A percentile compares a stretch with the other conserved stretches of the same genome.
Evolutionary conservation across 1,140 invertebrate genomes (phyloP).

Genomic region (Coptotermes formosanus): DNA sequence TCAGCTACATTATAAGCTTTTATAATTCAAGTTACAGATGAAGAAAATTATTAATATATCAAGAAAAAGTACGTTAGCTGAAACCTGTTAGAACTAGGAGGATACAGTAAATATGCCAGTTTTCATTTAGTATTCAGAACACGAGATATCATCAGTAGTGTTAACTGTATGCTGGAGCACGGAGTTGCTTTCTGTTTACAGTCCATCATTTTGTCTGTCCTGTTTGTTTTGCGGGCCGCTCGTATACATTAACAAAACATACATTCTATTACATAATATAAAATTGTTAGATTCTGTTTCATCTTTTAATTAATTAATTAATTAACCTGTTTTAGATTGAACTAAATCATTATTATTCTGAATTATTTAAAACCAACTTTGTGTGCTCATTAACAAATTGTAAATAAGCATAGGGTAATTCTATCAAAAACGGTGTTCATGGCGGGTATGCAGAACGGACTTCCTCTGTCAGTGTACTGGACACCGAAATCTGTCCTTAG

Average conservation of each 20-base stretch:
- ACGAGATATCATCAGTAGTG: background rate
- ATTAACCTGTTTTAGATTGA: background rate
- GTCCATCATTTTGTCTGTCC: background rate
- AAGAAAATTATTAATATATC: background rate
- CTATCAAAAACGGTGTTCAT: no score
- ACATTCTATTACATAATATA: background rate
- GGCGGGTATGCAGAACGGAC: no score
- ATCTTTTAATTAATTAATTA: background rate
- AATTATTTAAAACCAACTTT: background rate
- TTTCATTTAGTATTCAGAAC: background rate
- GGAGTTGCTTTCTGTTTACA: background rate
- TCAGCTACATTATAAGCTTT: no score
- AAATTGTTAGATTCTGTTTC: background rate
- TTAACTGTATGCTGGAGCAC: background rate
- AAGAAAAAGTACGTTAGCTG: background rate
- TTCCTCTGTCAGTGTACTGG: no score
- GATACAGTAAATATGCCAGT: background rate
- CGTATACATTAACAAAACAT: background rate
- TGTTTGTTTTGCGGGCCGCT: background rate
- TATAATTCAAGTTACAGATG: no score
- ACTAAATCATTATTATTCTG: background rate
- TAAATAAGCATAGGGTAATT: background rate
- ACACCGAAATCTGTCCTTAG: no score
- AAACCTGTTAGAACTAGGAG: background rate
- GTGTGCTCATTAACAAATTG: background rate